A percentile compares a stretch with the other conserved stretches of the same genome.
Evolutionary conservation across 2,888 invertebrate species (phyloP).

Genomic region (Drosophila mercatorum): DNA sequence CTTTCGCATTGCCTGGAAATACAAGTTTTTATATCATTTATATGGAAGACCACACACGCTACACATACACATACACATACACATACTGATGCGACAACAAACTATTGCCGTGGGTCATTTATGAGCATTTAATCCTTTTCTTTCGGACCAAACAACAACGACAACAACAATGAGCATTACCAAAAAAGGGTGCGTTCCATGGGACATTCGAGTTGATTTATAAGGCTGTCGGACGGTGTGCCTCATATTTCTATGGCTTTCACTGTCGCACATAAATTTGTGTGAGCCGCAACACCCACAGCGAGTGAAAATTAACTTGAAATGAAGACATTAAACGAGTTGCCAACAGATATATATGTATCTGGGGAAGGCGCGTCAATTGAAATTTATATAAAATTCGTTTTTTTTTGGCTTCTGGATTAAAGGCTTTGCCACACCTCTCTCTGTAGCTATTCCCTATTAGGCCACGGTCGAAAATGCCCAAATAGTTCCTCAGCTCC

Average conservation of each 20-base stretch:
- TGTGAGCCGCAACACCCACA: conserved; percentile 63
- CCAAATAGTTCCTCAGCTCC: conserved; percentile 18
- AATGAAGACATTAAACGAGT: conserved; percentile 71
- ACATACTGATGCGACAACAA: conserved; percentile 24
- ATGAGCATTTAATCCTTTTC: conserved; percentile 73
- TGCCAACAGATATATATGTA: conserved; percentile 10
- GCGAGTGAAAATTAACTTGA: conserved; percentile 55
- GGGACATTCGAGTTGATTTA: conserved; percentile 70
- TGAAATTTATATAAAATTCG: conserved; percentile 56
- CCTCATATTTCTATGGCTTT: conserved; percentile 79
- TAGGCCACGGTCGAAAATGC: conserved; percentile 9
- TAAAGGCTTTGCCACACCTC: conserved; percentile 25
- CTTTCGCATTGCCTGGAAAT: conserved; percentile 43
- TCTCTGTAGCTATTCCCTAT: conserved; percentile 20
- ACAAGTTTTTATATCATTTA: conserved; percentile 28
- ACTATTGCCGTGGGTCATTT: conserved; percentile 56
- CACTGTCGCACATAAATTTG: conserved; percentile 67
- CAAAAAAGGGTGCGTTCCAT: conserved; percentile 66
- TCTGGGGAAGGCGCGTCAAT: conserved; percentile 51
- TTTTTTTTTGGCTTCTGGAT: conserved; percentile 59
- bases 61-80: conserved; percentile 17
- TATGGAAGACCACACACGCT: conserved; percentile 37
- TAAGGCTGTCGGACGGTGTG: conserved; percentile 41
- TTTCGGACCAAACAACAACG: conserved; percentile 20
- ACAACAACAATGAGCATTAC: conserved; percentile 21